Base-by-base conservation (phyloP, 2,113 vertebrate species). In the Oriolus oriolus region DNA sequence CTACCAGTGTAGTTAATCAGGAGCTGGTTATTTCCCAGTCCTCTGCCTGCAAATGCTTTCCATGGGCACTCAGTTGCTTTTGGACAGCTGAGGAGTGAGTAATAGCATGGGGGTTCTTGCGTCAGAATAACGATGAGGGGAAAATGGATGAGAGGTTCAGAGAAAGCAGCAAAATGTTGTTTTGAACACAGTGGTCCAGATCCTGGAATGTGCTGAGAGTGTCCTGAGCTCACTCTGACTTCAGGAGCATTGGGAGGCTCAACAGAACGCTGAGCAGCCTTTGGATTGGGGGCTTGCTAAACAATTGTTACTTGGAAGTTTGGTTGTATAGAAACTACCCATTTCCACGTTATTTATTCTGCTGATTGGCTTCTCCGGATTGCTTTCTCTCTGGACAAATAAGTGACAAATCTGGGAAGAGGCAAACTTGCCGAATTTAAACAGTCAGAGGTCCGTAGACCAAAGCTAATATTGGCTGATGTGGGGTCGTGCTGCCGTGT, bases 1-100 rank as follows among this genome's bases (percentile, higher is more conserved):
- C 78, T 77, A 13, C 49, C 18, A 37, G 41, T 12, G 66, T 1
- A 80, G 71, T 76, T 94, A 60, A 93, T 85, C 92, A 69, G 84
- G 50, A 90, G 13, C 86, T 33, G 59, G 54, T 69, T 89, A 78
- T 95, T 96, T 95, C 89, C 80, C 59, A 74, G 86, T 35, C 69
- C 39, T 75, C 71, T 74, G 66, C 52, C 65, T 68, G 84, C 61
- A 75, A 41, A 75, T 35, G 7, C 37, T 28, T 66, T 89, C 53
- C 68, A 19, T 1, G 26, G 79, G 71, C 83, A 19, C 47, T 66
- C 54, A 7, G 28, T 33, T 74, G 54, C 49, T 77, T 77, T 60
- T 78, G 80, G 89, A 84, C 73, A 59, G 79, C 80, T 70, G 80
- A 86, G 89, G 35, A 59, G 20, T 73, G 83, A 92, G 69, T 66